phyloP scores from a whole-genome alignment of 2,113 vertebrate genomes.

The Martes martes region DNA sequence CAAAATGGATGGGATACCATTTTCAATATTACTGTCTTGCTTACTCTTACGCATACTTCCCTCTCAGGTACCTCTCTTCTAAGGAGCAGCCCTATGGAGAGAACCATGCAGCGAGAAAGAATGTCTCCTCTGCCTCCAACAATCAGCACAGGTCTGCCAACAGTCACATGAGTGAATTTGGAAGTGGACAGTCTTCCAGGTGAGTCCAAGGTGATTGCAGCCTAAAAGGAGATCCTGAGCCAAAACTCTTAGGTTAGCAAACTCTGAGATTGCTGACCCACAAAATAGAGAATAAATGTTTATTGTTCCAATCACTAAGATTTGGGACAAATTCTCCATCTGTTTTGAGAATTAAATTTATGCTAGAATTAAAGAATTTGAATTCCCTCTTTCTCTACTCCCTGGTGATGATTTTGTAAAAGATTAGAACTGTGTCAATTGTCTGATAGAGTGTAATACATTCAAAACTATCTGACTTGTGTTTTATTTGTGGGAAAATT shows the following conservation, averaged over 20 bases:
- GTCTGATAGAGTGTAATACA: background rate
- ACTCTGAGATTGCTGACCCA: background rate
- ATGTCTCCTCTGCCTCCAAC: background rate
- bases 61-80: background rate
- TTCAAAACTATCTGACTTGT: background rate
- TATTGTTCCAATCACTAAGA: background rate
- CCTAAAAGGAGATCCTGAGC: background rate
- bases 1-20: background rate
- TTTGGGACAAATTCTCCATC: background rate
- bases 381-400: background rate
- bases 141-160: no score
- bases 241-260: background rate
- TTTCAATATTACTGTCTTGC: background rate
- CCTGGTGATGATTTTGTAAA: background rate
- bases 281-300: background rate
- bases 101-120: background rate
- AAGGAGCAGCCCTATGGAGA: background rate
- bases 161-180: background rate
- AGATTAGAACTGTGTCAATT: background rate
- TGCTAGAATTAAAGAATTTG: background rate
- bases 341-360: background rate
- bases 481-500: background rate
- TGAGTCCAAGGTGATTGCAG: background rate
- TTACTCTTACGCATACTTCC: background rate
- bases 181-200: no score